These are phyloP conservation scores for Chrysolina oricalcia DNA, from an alignment of 2,888 invertebrate genomes.

Conservation along the genomic window DNA sequence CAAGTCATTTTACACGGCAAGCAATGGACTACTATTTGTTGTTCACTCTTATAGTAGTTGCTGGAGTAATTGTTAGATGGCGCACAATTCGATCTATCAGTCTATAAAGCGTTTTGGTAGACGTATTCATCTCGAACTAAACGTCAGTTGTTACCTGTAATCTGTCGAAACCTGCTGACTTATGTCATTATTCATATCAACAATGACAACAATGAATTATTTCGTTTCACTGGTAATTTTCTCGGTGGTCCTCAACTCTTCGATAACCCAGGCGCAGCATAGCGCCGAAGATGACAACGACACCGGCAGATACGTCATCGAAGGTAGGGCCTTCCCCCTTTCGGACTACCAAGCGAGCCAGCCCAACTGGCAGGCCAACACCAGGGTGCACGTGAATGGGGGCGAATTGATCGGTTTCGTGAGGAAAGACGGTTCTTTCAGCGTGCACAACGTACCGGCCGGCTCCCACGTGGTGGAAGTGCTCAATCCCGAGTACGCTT, in stretches of 20 bases:
- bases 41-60: no score
- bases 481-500: slow-evolving; percentile 90
- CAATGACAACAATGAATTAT: background rate
- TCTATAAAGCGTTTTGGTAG: no score
- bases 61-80: no score
- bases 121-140: background rate
- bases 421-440: slow-evolving; percentile 93
- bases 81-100: no score
- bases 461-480: slow-evolving; percentile 97
- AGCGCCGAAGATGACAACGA: slow-evolving; percentile 68
- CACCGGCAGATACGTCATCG: slow-evolving; percentile 80
- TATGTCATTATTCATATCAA: background rate
- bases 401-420: slow-evolving; percentile 92
- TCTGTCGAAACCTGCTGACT: background rate
- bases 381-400: slow-evolving; percentile 88
- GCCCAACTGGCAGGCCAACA: slow-evolving; percentile 84
- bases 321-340: slow-evolving; percentile 86
- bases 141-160: background rate
- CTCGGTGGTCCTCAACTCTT: background rate
- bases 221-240: background rate
- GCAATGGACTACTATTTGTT: no score
- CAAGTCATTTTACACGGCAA: no score
- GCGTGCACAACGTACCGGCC: slow-evolving; percentile 88
- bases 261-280: slow-evolving; percentile 42
- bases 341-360: slow-evolving; percentile 75